phyloP scores from a whole-genome alignment of 2,888 invertebrate species.

The Smittia sp. region DNA sequence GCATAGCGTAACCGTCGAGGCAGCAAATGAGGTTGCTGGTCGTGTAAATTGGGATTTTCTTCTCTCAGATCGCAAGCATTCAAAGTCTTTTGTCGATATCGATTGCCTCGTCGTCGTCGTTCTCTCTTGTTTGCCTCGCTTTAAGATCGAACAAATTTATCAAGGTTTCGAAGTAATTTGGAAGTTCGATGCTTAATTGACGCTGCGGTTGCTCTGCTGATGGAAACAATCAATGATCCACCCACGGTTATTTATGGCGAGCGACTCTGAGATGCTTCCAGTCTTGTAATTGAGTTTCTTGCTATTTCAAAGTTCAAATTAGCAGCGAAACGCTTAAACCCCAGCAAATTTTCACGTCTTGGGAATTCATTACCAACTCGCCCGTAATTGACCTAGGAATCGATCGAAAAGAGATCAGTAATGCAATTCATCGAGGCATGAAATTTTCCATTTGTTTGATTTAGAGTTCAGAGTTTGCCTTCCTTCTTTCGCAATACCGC shows the following conservation, averaged over 20 bases:
- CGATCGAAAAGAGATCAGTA: conserved; percentile 7
- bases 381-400: conserved; percentile 19
- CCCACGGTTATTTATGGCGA: conserved; percentile 2
- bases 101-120: background rate
- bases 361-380: background rate
- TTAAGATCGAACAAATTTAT: conserved; percentile 7
- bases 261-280: background rate
- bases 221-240: conserved; percentile 3
- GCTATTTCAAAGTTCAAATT: background rate
- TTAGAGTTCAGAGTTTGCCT: conserved; percentile 2
- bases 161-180: conserved; percentile 10
- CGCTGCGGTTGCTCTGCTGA: background rate
- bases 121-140: background rate
- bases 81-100: conserved; percentile 18
- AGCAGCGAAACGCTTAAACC: background rate
- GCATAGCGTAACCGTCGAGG: conserved; percentile 30
- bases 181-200: background rate
- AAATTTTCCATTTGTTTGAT: conserved; percentile 3
- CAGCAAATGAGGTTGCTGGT: conserved; percentile 36
- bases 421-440: background rate
- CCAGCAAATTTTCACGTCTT: background rate
- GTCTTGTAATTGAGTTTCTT: background rate
- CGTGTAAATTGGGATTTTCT: conserved; percentile 19
- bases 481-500: conserved; percentile 5
- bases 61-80: background rate